A percentile compares a stretch with the other conserved stretches of the same genome.
These are phyloP conservation scores for Chrysoperla carnea DNA, from an alignment of 1,140 invertebrate genomes.

Conservation along the genomic window DNA sequence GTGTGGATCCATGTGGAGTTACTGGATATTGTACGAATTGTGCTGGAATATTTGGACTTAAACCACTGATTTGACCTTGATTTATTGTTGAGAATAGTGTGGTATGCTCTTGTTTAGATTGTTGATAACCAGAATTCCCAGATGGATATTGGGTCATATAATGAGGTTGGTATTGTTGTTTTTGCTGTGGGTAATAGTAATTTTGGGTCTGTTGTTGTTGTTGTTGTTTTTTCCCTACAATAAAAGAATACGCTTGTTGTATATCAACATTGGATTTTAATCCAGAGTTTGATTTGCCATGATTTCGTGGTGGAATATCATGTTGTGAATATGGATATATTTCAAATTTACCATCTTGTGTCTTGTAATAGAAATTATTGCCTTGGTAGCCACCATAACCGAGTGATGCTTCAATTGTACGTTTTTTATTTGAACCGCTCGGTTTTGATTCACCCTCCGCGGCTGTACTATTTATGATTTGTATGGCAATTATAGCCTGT, in stretches of 20 bases:
- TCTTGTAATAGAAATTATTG: conserved; percentile 24
- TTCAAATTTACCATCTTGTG: conserved; percentile 30
- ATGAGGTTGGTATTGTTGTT: conserved; percentile 1
- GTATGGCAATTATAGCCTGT: background rate
- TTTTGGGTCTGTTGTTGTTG: background rate
- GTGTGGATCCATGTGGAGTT: conserved; percentile 16
- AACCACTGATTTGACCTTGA: conserved; percentile 12
- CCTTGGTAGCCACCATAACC: conserved; percentile 34
- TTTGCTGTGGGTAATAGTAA: conserved; percentile 2
- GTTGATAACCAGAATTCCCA: background rate
- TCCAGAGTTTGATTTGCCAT: conserved; percentile 3
- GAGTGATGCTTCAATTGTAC: conserved; percentile 34
- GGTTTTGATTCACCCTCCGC: conserved; percentile 3
- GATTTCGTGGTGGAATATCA: conserved; percentile 25
- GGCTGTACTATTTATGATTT: background rate
- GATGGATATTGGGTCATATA: background rate
- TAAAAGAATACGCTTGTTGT: background rate
- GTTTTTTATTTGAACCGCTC: conserved; percentile 26
- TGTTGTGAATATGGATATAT: conserved; percentile 38
- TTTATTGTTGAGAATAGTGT: conserved; percentile 17
- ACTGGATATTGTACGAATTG: conserved; percentile 3
- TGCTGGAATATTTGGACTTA: conserved; percentile 10
- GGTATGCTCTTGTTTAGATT: conserved; percentile 7
- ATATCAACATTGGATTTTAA: conserved; percentile 4
- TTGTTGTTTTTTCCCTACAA: background rate